Base-by-base conservation (phyloP, 2,113 vertebrate genomes). In the Abramis brama region DNA sequence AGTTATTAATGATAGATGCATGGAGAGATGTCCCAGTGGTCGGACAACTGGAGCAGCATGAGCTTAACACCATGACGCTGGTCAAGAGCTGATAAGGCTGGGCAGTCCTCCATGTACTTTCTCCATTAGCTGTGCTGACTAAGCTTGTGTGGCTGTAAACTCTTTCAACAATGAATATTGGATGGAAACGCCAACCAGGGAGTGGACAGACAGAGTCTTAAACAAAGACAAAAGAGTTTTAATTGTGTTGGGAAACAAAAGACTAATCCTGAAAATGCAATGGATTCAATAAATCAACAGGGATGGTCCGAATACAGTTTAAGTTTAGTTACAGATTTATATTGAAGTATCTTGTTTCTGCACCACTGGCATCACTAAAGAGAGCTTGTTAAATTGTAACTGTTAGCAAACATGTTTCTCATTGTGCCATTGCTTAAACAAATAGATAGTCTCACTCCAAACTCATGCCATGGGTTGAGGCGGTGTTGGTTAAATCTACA, bases 1-100 rank as follows among this genome's bases (percentile, higher is more conserved):
- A 33, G 47, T 23, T 55, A 71, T 57, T 25, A 83, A 59, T 83
- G 68, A 73, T 36, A 36, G 64, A 70, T 52, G 62, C n/a, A 70
- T 50, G 6, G 19, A 70, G 64, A 81, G 59, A 81, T n/a, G 6
- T 79, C 57, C 78, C 78, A 11, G 23, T 15, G 17, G 25, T 52
- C 17, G 12, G 64, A 82, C 45, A 33, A 52, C 62, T 27, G 27
- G 17, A 70, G 45, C 80, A n/a, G 45, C 27, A 15, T 15, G 43
- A 55, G 27, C 43, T 33, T 36, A 50, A 82, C 47, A 15, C 11
- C 45, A 52, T 30, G 47, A 33, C 27, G 64, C 62, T 70, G 80
- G 45, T 82, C 64, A 70, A 81, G 79, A 45, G 59, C 39, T 66
- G 80, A 82, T 70, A 82, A 82, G 60, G 43, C 64, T 68, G 60